Evolutionary conservation across 2,888 invertebrate species (phyloP).

Genomic region (Oegoconia quadripuncta): DNA sequence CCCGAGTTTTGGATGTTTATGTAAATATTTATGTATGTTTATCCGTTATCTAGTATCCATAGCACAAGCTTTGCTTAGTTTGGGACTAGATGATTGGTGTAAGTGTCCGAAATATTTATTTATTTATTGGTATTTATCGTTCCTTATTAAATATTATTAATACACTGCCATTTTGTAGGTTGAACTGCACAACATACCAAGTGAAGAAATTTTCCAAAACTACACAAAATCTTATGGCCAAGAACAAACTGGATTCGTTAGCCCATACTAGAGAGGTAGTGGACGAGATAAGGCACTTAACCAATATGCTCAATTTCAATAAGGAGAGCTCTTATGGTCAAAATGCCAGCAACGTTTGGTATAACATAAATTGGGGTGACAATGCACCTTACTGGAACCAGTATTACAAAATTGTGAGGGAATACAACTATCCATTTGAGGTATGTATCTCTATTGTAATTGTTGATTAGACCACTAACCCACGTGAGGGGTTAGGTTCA

Average conservation of each 20-base stretch:
- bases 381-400: conserved; percentile 73
- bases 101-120: no score
- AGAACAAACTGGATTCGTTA: conserved; percentile 47
- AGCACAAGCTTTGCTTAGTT: no score
- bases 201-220: conserved; percentile 64
- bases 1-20: no score
- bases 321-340: conserved; percentile 26
- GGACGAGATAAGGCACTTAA: conserved; percentile 53
- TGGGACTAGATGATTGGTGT: no score
- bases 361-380: conserved; percentile 67
- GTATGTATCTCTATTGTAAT: conserved; percentile 35
- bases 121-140: no score
- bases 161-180: no score
- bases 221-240: conserved; percentile 56
- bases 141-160: no score
- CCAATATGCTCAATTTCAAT: conserved; percentile 55
- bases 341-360: conserved; percentile 38
- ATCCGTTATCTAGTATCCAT: no score
- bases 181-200: conserved; percentile 62
- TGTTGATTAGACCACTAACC: no score
- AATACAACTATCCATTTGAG: conserved; percentile 64
- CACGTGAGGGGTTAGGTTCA: no score
- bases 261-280: conserved; percentile 56
- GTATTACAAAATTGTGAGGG: conserved; percentile 58
- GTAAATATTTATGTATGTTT: no score